These are phyloP conservation scores for Balaeniceps rex DNA, from an alignment of 2,113 vertebrate species.

Conservation along the genomic window DNA sequence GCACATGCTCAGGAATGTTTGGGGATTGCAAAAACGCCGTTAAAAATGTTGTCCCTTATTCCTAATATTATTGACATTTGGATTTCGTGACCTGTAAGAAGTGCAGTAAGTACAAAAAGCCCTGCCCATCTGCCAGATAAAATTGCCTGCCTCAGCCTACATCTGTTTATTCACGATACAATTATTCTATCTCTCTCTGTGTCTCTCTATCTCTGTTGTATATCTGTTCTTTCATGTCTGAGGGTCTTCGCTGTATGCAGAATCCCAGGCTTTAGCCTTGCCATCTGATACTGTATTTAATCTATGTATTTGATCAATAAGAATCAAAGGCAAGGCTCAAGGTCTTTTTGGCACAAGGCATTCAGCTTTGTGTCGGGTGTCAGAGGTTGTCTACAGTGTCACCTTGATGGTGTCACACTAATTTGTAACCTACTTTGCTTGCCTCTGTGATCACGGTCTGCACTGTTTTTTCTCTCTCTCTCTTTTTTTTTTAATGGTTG, in stretches of 20 bases:
- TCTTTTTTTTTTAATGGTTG: background rate
- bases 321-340: constrained; percentile 67
- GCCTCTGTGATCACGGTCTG: background rate
- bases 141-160: background rate
- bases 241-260: background rate
- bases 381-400: constrained; percentile 56
- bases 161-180: constrained; percentile 36
- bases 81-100: constrained; percentile 48
- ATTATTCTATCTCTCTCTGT: background rate
- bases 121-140: background rate
- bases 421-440: constrained; percentile 19
- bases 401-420: constrained; percentile 35
- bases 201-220: constrained; percentile 10
- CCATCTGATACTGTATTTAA: constrained; percentile 66
- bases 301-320: constrained; percentile 67
- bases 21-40: constrained; percentile 26
- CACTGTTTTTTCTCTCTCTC: background rate
- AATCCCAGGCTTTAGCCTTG: constrained; percentile 47
- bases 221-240: constrained; percentile 53
- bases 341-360: constrained; percentile 63
- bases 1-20: constrained; percentile 79
- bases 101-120: constrained; percentile 4
- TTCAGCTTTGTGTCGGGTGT: constrained; percentile 29
- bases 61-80: background rate
- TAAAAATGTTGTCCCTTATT: constrained; percentile 30